Evolutionary conservation across 2,113 vertebrate genomes (phyloP).

Genomic region (Sardina pilchardus): DNA sequence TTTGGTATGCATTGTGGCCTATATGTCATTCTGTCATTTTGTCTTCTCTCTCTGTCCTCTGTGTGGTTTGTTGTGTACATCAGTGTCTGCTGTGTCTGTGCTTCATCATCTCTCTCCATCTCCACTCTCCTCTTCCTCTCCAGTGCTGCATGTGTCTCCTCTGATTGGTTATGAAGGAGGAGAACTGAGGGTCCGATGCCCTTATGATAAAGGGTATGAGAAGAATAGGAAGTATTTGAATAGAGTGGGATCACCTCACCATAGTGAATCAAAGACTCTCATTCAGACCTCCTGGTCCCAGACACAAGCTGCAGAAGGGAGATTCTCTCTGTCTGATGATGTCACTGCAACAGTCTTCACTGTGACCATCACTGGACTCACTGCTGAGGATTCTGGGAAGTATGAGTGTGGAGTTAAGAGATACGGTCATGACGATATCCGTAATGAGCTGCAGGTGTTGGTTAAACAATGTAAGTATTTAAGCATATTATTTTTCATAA

Average conservation of each 20-base stretch:
- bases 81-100: background rate
- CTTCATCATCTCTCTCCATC: background rate
- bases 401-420: constrained; percentile 52
- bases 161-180: background rate
- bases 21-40: no score
- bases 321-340: constrained; percentile 51
- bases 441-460: background rate
- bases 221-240: no score
- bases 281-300: no score
- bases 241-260: no score
- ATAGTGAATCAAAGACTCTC: background rate
- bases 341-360: constrained; percentile 41
- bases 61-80: no score
- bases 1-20: no score
- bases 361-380: constrained; percentile 59
- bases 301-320: constrained; percentile 20
- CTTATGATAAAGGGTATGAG: background rate
- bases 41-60: no score
- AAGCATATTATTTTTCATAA: no score
- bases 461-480: background rate
- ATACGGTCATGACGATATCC: background rate
- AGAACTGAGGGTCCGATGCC: background rate
- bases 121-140: background rate
- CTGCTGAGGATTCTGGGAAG: constrained; percentile 40
- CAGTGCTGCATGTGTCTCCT: background rate